phyloP scores from a whole-genome alignment of 2,113 vertebrate genomes.

The Chaetodon auriga region DNA sequence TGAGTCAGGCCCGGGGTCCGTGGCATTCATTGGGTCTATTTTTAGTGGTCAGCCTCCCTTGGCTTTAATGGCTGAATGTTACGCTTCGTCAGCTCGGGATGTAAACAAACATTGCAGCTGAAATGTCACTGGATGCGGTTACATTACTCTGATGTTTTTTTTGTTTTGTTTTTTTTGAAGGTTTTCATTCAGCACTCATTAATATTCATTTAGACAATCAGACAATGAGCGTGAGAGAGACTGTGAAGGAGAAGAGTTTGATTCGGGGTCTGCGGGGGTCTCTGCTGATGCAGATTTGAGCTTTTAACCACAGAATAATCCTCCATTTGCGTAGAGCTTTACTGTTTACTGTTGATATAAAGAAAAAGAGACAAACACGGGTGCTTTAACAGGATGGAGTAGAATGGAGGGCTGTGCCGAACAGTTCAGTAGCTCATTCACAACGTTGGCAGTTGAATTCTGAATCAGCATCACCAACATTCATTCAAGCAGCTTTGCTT shows the following conservation, averaged over 20 bases:
- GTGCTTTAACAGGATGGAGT: no score
- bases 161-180: slow-evolving; percentile 30
- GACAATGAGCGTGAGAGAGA: slow-evolving; percentile 7
- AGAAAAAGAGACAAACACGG: no score
- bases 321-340: no score
- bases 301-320: neutral
- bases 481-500: no score
- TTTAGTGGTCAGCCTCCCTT: slow-evolving; percentile 62
- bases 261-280: slow-evolving; percentile 19
- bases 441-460: no score
- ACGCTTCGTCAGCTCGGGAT: slow-evolving; percentile 51
- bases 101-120: slow-evolving; percentile 64
- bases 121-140: slow-evolving; percentile 58
- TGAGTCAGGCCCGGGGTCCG: slow-evolving; percentile 48
- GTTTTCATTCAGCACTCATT: slow-evolving; percentile 16
- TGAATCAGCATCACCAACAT: no score
- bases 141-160: slow-evolving; percentile 29
- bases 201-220: slow-evolving; percentile 33
- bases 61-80: slow-evolving; percentile 57
- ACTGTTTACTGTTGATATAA: no score
- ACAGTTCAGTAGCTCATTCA: no score
- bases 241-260: neutral
- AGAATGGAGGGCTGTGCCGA: no score
- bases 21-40: slow-evolving; percentile 63
- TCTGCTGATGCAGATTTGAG: neutral